Evolutionary conservation across 2,888 invertebrate species (phyloP), one percentile per base, ranked within the genome.

Genomic region (Harpagoxenus sublaevis): DNA sequence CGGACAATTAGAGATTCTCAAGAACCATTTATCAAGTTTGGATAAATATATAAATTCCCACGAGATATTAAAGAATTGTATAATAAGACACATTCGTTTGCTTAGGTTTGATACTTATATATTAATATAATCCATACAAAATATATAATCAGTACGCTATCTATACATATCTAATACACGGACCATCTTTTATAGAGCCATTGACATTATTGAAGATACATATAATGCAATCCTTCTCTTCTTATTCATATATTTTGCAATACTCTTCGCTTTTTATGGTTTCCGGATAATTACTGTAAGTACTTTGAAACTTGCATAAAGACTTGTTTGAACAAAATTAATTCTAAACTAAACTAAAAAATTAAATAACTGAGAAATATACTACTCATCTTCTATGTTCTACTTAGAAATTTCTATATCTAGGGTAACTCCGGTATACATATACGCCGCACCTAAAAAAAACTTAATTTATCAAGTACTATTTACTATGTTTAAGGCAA

Each of bases 271-370:
- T 53, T 66, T 74, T 28, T 66, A 31, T 23, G 62, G 65, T 53
- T 77, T 77, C 4, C 75, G 23, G 2, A 18, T 77, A 53, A 65
- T n/a, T 39, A n/a, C 23, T 28, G 77, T 77, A 42, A 77, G 77
- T 77, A 18, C 51, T 35, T 10, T 8, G 6, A 39, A 51, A 5
- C 4, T 23, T 4, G 9, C 2, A 53, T 53, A 28, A 28, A 9
- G 23, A 39, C 5, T 60, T 60, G 6, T 31, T 55, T 55, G 0
- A 12, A 10, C n/a, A 5, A 63, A 66, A 23, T 45, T 66, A 6
- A 31, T 74, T 4, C 28, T 39, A 39, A n/a, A 39, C 23, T 23
- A 60, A 18, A 35, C 35, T n/a, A 10, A 39, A 1, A 39, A 63
- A 39, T 23, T 23, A 62, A 63, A 35, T 39, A 39, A n/a, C 1